phyloP scores from a whole-genome alignment of 1,140 invertebrate species.

The Xylocopa sonorina region DNA sequence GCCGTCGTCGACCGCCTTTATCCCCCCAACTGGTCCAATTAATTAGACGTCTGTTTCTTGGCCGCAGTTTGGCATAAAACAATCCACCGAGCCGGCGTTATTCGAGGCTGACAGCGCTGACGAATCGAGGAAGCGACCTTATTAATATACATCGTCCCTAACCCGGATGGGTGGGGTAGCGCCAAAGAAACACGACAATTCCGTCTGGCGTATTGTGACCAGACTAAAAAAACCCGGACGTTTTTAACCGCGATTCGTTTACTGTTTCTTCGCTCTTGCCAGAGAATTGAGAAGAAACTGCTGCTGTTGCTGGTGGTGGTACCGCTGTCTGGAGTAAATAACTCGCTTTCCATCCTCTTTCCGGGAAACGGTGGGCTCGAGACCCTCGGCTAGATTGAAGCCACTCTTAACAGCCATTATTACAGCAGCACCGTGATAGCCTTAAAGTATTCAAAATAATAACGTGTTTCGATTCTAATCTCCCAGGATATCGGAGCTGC shows the following conservation, averaged over 20 bases:
- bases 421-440: background rate
- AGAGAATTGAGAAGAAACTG: background rate
- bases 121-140: constrained; percentile 24
- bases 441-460: constrained; percentile 41
- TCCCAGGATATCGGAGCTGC: constrained; percentile 7
- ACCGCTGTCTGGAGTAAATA: constrained; percentile 24
- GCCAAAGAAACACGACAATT: constrained; percentile 27
- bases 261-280: background rate
- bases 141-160: constrained; percentile 35
- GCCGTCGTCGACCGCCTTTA: constrained; percentile 45
- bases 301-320: too few species aligned
- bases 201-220: constrained; percentile 16
- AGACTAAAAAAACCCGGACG: background rate
- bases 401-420: background rate
- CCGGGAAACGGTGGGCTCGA: background rate
- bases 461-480: constrained; percentile 8
- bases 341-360: constrained; percentile 15
- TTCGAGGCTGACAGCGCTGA: background rate
- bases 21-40: constrained; percentile 32
- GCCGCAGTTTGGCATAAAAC: constrained; percentile 35
- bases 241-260: background rate
- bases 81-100: constrained; percentile 9
- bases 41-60: constrained; percentile 42
- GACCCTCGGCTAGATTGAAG: constrained; percentile 2
- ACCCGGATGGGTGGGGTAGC: background rate